These are phyloP conservation scores for Dicyrtoma fusca DNA, from an alignment of 2,888 invertebrate genomes.

Conservation along the genomic window DNA sequence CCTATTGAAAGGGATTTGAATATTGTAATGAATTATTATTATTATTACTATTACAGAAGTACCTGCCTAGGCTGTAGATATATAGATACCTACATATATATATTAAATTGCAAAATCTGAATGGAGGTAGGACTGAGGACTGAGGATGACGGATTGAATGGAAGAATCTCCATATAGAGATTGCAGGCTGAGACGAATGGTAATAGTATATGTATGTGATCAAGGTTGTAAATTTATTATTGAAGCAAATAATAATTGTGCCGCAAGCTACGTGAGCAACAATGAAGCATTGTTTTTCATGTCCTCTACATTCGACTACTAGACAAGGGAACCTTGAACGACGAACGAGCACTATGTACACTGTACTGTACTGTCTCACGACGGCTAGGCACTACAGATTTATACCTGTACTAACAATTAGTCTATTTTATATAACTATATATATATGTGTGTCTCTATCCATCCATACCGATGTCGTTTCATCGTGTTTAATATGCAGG, in stretches of 20 bases:
- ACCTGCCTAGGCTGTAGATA: too few species aligned
- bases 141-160: neutral
- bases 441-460: too few species aligned
- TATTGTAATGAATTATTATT: too few species aligned
- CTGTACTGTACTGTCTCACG: neutral
- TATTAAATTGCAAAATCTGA: too few species aligned
- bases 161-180: neutral
- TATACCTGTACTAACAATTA: too few species aligned
- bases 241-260: slow-evolving; percentile 19
- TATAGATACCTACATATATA: too few species aligned
- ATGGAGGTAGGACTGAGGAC: too few species aligned
- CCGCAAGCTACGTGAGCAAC: slow-evolving; percentile 26
- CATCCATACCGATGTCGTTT: too few species aligned
- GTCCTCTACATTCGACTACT: slow-evolving; percentile 11
- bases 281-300: slow-evolving; percentile 31
- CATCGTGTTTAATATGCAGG: too few species aligned
- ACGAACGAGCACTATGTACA: slow-evolving; percentile 28
- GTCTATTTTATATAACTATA: too few species aligned
- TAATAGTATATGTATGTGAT: slow-evolving; percentile 15
- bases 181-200: neutral
- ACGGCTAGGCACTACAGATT: neutral
- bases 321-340: slow-evolving; percentile 26
- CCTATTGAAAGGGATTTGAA: too few species aligned
- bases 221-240: slow-evolving; percentile 18
- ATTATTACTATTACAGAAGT: too few species aligned